These are phyloP conservation scores for Sthenelais limicola DNA, from an alignment of 2,888 invertebrate genomes.

Conservation along the genomic window DNA sequence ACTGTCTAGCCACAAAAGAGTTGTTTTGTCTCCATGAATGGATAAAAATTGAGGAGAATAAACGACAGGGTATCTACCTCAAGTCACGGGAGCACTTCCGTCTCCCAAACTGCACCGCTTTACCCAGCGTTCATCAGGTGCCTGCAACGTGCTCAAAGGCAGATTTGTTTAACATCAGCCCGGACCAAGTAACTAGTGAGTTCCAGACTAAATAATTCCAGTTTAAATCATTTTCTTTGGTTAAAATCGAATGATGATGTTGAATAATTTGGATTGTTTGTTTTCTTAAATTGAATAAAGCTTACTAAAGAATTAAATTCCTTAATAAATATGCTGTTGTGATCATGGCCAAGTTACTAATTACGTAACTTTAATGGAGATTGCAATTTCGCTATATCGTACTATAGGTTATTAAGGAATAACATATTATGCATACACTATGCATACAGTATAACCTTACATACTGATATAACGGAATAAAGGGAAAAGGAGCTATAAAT, in stretches of 20 bases:
- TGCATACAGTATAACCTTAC: too few relatives aligned
- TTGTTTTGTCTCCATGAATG: conserved; percentile 95
- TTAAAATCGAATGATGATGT: neutral
- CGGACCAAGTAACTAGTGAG: conserved; percentile 86
- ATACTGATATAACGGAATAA: too few relatives aligned
- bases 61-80: conserved; percentile 78
- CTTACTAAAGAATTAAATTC: too few relatives aligned
- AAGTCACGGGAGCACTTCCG: conserved; percentile 89
- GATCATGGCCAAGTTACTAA: too few relatives aligned
- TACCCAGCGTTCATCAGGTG: conserved; percentile 80
- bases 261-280: neutral
- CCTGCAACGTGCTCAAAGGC: conserved; percentile 90
- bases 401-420: too few relatives aligned
- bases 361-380: too few relatives aligned
- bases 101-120: conserved; percentile 86
- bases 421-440: too few relatives aligned
- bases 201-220: neutral
- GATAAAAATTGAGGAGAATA: conserved; percentile 83
- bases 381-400: too few relatives aligned
- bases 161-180: conserved; percentile 86
- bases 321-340: too few relatives aligned
- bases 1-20: conserved; percentile 91
- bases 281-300: too few relatives aligned
- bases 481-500: too few relatives aligned
- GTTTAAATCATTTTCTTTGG: neutral